Percentiles rank a stretch among this genome's conserved stretches.
Conservation (phyloP, 2,888 invertebrate species). For the Anthophora plumipes region DNA sequence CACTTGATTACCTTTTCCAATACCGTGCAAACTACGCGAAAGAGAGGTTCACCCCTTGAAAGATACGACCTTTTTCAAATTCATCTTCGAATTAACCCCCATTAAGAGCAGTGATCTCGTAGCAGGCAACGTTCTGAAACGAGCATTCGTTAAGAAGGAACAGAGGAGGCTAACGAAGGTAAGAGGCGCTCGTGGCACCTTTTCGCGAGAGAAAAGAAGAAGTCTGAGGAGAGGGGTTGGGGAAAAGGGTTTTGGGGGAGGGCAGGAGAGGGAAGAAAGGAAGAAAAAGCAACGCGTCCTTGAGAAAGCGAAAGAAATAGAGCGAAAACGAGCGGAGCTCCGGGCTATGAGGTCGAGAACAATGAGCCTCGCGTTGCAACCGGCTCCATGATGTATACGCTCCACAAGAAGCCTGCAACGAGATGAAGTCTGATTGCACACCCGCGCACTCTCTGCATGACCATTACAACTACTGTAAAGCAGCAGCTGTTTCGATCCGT, state of each 20-base stretch:
- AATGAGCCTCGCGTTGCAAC: constrained; percentile 50
- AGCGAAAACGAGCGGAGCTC: constrained; percentile 63
- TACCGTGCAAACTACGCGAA: background rate
- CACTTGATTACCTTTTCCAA: background rate
- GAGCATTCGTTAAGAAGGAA: constrained; percentile 32
- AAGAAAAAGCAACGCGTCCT: constrained; percentile 42
- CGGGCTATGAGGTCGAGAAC: too few relatives aligned
- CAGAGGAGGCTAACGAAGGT: constrained; percentile 38
- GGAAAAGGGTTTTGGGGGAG: too few relatives aligned
- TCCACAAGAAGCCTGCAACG: constrained; percentile 69
- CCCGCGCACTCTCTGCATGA: constrained; percentile 78
- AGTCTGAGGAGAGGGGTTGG: background rate
- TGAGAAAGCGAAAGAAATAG: constrained; percentile 66
- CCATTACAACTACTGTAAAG: constrained; percentile 80
- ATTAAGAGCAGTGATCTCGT: constrained; percentile 27
- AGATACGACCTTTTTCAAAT: background rate
- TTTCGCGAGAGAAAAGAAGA: constrained; percentile 6
- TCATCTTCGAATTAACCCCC: constrained; percentile 37
- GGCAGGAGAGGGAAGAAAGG: background rate
- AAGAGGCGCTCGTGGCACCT: constrained; percentile 34
- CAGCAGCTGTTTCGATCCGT: constrained; percentile 73
- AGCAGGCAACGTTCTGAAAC: background rate
- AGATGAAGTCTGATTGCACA: constrained; percentile 82
- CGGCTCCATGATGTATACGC: constrained; percentile 69
- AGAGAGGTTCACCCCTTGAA: background rate